Evolutionary conservation across 2,797 vertebrate species (phyloP), one percentile per base, ranked within the genome.

Genomic region (Brachyalestes nurse): DNA sequence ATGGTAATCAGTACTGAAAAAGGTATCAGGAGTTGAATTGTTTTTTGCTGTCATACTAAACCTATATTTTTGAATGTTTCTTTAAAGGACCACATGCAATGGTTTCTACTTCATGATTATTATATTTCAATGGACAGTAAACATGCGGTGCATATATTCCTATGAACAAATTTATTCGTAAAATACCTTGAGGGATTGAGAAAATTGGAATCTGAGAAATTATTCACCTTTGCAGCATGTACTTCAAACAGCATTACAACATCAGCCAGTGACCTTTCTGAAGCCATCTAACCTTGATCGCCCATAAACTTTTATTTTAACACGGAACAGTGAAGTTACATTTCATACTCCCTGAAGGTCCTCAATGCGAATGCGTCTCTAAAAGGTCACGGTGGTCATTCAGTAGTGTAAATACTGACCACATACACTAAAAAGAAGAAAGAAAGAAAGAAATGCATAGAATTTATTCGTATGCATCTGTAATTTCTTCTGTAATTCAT

Each of bases 251-350:
- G 71, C 64, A 75, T 72, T 83, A 88, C 81, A 85, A 81, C 10
- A 6, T 12, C 84, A 65, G 34, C 17, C 34, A 21, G 17, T 66
- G 86, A 89, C 90, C 89, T 89, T 89, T 90, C 83, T 65, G 71
- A 88, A 77, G 47, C 25, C 45, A 69, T 2, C 49, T 60, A 51
- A n/a, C 72, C 75, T 69, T 28, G 61, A 40, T 38, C 55, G 49
- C 16, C 6, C 57, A 28, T 72, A 19, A 69, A 34, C 13, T 25
- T 23, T 55, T 74, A 53, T 40, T 45, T 67, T 71, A 75, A 42
- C 21, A 34, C 47, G 42, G 12, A 75, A 70, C 28, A 19, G 7
- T 19, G 21, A 71, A 53, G 12, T 53, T 71, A 19, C 47, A 17
- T 12, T 51, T 5, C 6, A 4, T 16, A 16, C 10, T 71, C 17